Evolutionary conservation across 2,113 vertebrate species (phyloP).

Genomic region (Oreochromis tanganicae): DNA sequence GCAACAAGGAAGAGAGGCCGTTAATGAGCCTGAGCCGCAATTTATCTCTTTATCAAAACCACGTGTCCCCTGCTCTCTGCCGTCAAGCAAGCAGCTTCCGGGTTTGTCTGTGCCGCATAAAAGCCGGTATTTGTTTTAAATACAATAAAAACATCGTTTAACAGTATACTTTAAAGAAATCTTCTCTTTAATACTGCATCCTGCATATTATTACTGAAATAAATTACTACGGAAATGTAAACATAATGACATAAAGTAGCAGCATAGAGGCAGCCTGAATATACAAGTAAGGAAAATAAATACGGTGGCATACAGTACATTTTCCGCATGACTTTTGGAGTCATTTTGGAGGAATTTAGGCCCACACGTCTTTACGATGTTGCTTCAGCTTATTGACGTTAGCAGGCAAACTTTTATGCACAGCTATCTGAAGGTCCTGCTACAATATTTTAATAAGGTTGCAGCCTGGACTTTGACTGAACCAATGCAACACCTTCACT

Average conservation of each 20-base stretch:
- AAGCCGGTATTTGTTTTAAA: background rate
- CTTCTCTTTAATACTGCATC: background rate
- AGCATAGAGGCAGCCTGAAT: background rate
- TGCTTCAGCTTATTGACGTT: background rate
- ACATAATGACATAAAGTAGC: background rate
- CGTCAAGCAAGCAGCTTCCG: constrained; percentile 2
- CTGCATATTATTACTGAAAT: background rate
- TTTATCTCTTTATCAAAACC: constrained; percentile 63
- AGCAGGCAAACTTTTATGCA: background rate
- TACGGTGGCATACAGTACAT: background rate
- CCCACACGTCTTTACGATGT: background rate
- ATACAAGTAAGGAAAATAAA: background rate
- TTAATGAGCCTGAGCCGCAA: background rate
- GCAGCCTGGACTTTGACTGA: background rate
- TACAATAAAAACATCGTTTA: background rate
- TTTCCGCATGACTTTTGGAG: background rate
- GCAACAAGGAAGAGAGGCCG: background rate
- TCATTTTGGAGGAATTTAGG: background rate
- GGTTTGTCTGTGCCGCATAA: background rate
- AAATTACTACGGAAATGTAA: background rate
- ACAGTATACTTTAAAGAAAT: background rate
- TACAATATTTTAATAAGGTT: background rate
- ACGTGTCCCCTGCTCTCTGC: constrained; percentile 51
- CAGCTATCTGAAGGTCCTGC: background rate
- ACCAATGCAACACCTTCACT: background rate